A percentile compares a stretch with the other conserved stretches of the same genome.
Evolutionary conservation across 2,113 vertebrate genomes (phyloP).

Genomic region (Syngnathus typhle): DNA sequence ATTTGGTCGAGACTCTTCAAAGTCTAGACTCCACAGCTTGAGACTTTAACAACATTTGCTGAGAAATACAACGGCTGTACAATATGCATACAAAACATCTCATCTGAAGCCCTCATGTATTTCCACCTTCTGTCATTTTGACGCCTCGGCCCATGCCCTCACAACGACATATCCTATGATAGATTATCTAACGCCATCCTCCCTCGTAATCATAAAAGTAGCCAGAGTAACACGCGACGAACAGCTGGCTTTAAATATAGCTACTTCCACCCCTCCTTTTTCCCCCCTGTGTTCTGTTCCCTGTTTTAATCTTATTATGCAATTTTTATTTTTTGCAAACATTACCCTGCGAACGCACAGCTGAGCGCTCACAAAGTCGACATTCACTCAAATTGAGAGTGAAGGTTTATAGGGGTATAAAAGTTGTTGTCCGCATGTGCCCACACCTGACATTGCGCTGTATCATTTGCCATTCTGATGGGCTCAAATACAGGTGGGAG

Average conservation of each 20-base stretch:
- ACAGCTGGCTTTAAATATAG: constrained; percentile 58
- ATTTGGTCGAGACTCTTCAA: neutral
- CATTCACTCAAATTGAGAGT: neutral
- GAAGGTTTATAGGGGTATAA: neutral
- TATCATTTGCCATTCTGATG: constrained; percentile 3
- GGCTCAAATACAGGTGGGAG: constrained; percentile 23
- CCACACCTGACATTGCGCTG: neutral
- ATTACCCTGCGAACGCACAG: neutral
- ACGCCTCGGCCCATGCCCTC: constrained; percentile 15
- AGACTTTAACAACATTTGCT: no score
- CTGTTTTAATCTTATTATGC: neutral
- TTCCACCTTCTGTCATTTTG: constrained; percentile 8
- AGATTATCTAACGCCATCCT: constrained; percentile 36
- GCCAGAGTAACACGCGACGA: constrained; percentile 36
- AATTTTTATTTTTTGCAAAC: constrained; percentile 8
- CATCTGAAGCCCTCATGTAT: neutral
- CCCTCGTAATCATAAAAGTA: constrained; percentile 45
- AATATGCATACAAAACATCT: no score
- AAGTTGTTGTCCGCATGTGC: neutral
- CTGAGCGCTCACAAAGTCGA: neutral
- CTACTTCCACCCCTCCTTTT: constrained; percentile 9
- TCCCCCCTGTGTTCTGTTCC: neutral
- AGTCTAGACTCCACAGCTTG: neutral
- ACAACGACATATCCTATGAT: constrained; percentile 30
- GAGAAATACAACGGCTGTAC: no score